Evolutionary conservation across 2,797 vertebrate genomes (phyloP).

Genomic region (Neosilurus mollespiculum): DNA sequence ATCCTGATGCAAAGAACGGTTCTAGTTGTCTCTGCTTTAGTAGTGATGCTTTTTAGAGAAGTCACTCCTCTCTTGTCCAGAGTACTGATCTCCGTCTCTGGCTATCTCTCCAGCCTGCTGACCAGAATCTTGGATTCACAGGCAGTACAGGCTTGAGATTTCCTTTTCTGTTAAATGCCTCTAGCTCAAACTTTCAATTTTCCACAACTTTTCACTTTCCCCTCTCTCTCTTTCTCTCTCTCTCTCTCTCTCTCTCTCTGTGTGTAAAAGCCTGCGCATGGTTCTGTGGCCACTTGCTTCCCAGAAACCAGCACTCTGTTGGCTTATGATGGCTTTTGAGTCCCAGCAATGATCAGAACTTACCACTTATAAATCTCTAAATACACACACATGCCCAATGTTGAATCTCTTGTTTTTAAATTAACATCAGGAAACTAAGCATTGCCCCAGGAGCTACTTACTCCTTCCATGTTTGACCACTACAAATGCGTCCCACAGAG

Average conservation of each 20-base stretch:
- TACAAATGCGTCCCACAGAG: conserved; percentile 27
- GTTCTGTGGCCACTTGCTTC: conserved; percentile 18
- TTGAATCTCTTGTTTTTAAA: conserved; percentile 18
- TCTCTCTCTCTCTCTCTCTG: background rate
- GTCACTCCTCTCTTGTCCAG: conserved; percentile 21
- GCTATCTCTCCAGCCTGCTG: background rate
- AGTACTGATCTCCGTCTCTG: background rate
- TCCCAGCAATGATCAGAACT: conserved; percentile 18
- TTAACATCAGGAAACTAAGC: background rate
- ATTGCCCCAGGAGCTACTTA: background rate
- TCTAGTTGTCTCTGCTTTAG: background rate
- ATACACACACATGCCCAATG: background rate
- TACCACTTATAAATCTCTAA: conserved; percentile 19
- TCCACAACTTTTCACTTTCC: background rate
- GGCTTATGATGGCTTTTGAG: conserved; percentile 24
- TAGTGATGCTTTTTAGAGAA: conserved; percentile 8
- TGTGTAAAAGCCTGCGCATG: conserved; percentile 1
- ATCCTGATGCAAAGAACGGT: conserved; percentile 3
- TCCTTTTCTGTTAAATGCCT: background rate
- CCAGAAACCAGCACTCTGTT: conserved; percentile 5
- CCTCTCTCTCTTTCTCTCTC: conserved; percentile 18
- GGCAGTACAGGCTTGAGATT: background rate
- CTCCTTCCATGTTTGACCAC: conserved; percentile 13
- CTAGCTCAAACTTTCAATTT: conserved; percentile 19
- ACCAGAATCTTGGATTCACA: conserved; percentile 25